Percentiles rank a stretch among this genome's conserved stretches.
These are phyloP conservation scores for Onychomys arenicola DNA, from an alignment of 2,797 vertebrate species.

Conservation along the genomic window DNA sequence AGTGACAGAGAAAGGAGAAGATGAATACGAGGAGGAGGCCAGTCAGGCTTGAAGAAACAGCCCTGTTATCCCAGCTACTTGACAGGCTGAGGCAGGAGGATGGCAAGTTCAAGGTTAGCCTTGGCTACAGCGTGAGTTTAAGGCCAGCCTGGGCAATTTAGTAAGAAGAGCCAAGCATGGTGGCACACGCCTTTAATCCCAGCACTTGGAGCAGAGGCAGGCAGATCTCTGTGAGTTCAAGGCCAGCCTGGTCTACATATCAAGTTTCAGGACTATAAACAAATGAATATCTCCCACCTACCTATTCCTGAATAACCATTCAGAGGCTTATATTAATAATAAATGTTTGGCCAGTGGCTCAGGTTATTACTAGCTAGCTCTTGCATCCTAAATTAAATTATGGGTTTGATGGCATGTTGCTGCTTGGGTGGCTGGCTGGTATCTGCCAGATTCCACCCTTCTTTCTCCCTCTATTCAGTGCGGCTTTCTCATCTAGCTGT, in stretches of 20 bases:
- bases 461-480: too few species aligned
- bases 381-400: too few species aligned
- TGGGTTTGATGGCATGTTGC: too few species aligned
- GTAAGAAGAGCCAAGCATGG: background rate
- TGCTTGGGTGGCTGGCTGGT: too few species aligned
- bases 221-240: background rate
- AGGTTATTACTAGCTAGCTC: too few species aligned
- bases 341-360: too few species aligned
- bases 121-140: background rate
- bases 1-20: background rate
- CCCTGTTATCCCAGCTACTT: background rate
- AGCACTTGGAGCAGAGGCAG: background rate
- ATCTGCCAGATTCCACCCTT: too few species aligned
- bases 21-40: background rate
- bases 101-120: background rate
- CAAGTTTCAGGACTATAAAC: background rate
- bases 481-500: too few species aligned
- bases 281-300: too few species aligned
- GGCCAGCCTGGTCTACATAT: background rate
- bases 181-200: background rate
- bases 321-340: too few species aligned
- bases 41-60: background rate
- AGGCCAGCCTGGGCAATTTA: background rate
- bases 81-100: background rate
- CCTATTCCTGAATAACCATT: too few species aligned